Base-by-base conservation (phyloP, 1,140 invertebrate species). In the Drosophila littoralis region DNA sequence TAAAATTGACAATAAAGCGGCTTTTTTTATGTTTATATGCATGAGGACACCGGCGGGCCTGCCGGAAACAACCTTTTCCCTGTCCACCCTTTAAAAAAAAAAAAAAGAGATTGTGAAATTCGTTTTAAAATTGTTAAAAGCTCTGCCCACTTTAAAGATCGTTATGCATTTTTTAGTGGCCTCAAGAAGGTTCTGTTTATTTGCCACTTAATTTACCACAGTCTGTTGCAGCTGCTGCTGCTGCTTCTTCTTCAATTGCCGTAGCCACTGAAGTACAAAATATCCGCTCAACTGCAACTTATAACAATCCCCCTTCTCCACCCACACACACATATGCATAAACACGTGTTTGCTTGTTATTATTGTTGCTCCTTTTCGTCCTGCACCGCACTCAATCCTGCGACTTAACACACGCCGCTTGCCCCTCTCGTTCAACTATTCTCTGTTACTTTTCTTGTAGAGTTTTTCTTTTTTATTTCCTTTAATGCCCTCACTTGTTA, bases 1-100 rank as follows among this genome's bases (percentile, higher is more conserved):
- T 89, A 89, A 89, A 89, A 84, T 89, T 89, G 84, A 89, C 85
- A 89, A 89, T 89, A 89, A 89, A 89, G 84, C 84, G 84, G 69
- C 79, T 89, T 81, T 86, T 81, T 84, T 89, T 88, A 79, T 88
- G 76, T 60, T 22, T 67, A 85, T 67, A 85, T 68, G 70, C 63
- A 51, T 58, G 58, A 59, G 55, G 13, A 17, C n/a, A 43, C 17
- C 45, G 45, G 13, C 7, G 28, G 46, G 15, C 13, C 32, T 15
- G 35, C 43, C 50, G 22, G 22, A 28, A 28, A 28, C 22, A 28
- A 28, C 22, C 22, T 28, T 28, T 28, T 28, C 22, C 22, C 22
- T 28, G 22, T 28, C 22, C 22, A 28, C 5, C 22, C 22, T 28
- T 28, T 28, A 28, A 28, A 28, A 28, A 28, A 22, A 22, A 28